Conservation (phyloP, 1,140 invertebrate species). For the Caenorhabditis inopinata region DNA sequence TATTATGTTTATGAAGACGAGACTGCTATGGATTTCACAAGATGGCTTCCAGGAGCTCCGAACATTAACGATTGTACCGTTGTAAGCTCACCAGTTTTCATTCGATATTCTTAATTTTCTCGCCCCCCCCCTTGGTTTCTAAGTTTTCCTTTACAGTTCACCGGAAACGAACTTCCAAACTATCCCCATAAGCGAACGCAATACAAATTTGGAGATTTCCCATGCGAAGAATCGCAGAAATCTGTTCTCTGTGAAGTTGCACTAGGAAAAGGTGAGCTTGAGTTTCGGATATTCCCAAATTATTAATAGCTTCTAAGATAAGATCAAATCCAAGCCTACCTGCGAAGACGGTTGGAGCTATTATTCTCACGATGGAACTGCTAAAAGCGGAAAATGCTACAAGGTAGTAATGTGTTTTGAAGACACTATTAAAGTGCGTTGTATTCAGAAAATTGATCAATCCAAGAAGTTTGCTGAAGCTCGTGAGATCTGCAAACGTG, state of each 20-base stretch:
- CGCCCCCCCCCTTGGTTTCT: too few relatives aligned
- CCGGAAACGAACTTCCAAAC: constrained; percentile 7
- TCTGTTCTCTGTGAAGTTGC: not conserved
- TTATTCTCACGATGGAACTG: constrained; percentile 21
- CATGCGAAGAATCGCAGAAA: constrained; percentile 25
- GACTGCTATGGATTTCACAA: not conserved
- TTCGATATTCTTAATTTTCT: too few relatives aligned
- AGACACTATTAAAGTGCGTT: too few relatives aligned
- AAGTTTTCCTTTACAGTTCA: not conserved
- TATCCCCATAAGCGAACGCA: constrained; percentile 23
- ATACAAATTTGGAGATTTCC: constrained; percentile 23
- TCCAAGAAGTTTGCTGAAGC: not conserved
- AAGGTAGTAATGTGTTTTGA: not conserved
- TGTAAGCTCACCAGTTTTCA: not conserved
- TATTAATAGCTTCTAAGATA: not conserved
- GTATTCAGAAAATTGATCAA: not conserved
- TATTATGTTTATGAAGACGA: constrained; percentile 24
- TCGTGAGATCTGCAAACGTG: not conserved
- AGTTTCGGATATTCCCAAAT: not conserved
- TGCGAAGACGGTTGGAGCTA: constrained; percentile 15
- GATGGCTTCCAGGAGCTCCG: constrained; percentile 15
- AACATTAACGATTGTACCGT: constrained; percentile 14
- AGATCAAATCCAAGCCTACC: not conserved
- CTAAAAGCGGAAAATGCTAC: constrained; percentile 7
- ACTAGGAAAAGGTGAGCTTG: not conserved